These are phyloP conservation scores for Colius striatus DNA, from an alignment of 2,113 vertebrate genomes.

Conservation along the genomic window DNA sequence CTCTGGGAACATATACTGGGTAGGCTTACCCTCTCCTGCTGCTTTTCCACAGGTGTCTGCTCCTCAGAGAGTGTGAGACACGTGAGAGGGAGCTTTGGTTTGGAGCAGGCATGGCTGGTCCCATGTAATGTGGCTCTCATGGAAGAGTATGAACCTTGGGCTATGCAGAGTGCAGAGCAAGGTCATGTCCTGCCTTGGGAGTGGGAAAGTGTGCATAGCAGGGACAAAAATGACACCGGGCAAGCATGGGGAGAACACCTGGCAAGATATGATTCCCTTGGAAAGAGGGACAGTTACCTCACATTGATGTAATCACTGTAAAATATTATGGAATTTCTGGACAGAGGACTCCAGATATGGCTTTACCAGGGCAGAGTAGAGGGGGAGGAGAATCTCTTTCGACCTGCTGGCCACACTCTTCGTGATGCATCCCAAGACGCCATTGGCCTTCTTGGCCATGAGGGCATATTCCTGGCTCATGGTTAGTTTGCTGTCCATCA, in stretches of 20 bases:
- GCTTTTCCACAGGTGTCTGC: background rate
- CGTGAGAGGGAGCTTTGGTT: background rate
- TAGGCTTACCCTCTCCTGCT: background rate
- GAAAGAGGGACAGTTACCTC: background rate
- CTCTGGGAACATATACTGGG: background rate
- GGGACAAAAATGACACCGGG: background rate
- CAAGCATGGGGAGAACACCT: background rate
- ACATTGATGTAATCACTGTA: background rate
- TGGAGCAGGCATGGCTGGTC: background rate
- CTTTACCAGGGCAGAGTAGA: no score
- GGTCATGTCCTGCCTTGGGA: background rate
- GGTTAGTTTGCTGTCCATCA: no score
- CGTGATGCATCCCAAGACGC: no score
- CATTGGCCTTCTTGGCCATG: no score
- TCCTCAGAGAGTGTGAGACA: rapidly evolving
- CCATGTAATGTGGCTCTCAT: rapidly evolving
- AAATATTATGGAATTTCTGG: background rate
- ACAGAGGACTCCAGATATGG: no score
- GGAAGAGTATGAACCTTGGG: background rate
- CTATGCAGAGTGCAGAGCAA: no score
- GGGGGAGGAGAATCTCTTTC: no score
- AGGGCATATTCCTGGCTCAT: no score
- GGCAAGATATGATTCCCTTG: background rate
- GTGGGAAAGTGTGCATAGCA: rapidly evolving
- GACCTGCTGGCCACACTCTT: no score